Evolutionary conservation across 2,113 vertebrate genomes (phyloP).

Genomic region (Otolemur garnettii): DNA sequence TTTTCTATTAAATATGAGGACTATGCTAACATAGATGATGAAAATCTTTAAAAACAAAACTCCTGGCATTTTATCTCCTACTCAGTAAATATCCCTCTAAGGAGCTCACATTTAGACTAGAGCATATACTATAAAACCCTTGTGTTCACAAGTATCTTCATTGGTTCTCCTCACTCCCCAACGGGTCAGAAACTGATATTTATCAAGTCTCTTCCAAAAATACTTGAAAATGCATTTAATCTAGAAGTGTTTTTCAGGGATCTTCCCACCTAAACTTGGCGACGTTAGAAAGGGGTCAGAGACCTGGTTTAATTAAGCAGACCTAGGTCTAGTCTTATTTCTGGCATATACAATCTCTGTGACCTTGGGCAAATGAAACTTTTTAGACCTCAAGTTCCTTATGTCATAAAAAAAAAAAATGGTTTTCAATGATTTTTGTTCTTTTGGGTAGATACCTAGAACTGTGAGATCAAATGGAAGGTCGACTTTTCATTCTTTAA

Average conservation of each 20-base stretch:
- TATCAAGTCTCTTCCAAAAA: constrained; percentile 20
- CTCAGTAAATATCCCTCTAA: background rate
- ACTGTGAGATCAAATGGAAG: too few species aligned
- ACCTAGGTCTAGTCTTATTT: background rate
- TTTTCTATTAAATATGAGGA: constrained; percentile 11
- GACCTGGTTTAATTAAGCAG: background rate
- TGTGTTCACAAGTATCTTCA: background rate
- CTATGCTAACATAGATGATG: background rate
- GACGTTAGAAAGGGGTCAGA: background rate
- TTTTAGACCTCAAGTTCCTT: background rate
- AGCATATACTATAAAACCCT: background rate
- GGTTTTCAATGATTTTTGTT: too few species aligned
- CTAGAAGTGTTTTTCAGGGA: background rate
- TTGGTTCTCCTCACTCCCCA: background rate
- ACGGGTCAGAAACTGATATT: background rate
- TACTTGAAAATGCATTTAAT: constrained; percentile 26
- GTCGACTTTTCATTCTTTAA: too few species aligned
- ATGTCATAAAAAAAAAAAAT: background rate
- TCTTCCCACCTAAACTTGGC: background rate
- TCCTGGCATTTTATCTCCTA: background rate
- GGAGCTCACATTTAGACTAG: background rate
- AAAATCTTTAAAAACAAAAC: background rate
- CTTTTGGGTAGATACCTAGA: too few species aligned
- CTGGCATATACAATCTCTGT: background rate
- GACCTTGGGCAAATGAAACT: background rate